Evolutionary conservation across 2,113 vertebrate species (phyloP), one percentile per base, ranked within the genome.

Genomic region (Motacilla alba): DNA sequence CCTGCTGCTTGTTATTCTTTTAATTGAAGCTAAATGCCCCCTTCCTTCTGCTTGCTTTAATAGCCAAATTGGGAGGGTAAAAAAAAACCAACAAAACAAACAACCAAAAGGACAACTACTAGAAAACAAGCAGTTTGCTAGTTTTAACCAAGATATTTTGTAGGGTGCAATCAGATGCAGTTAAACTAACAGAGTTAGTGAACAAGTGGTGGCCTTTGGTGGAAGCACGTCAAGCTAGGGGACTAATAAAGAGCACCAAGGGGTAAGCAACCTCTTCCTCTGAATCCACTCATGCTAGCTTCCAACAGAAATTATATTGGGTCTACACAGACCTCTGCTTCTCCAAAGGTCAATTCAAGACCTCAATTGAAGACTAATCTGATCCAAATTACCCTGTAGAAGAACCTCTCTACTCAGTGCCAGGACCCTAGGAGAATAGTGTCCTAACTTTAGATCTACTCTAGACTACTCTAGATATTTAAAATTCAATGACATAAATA

Each of bases 251-350:
- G 56, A 82, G 62, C 58, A 80, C 35, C 2, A 2, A 35, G 41
- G 35, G 41, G 14, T 50, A 41, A 77, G 37, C 33, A 85, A 35
- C 41, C 15, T 46, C 55, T 35, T 41, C 7, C n/a, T 58, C 41
- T 7, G 22, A 89, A 73, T 17, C 31, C 50, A 28, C 44, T 15
- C 0, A 0, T 11, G 60, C 66, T 28, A 31, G 19, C 33, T 75
- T 68, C 39, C 82, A 81, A 23, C 1, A 63, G 33, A 19, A 78
- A 49, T 63, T 70, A 39, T 46, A 39, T 14, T 15, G 8, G 44
- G 75, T 35, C 59, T 44, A 7, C 1, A 2, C 9, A 28, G 67
- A 64, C 33, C 53, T 69, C 67, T 50, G 52, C 35, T 68, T 87
- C 41, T 76, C 69, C 82, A 90, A 66, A 82, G 58, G 35, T 70